Conservation (phyloP, 2,888 invertebrate genomes). For the Apantesis nais region DNA sequence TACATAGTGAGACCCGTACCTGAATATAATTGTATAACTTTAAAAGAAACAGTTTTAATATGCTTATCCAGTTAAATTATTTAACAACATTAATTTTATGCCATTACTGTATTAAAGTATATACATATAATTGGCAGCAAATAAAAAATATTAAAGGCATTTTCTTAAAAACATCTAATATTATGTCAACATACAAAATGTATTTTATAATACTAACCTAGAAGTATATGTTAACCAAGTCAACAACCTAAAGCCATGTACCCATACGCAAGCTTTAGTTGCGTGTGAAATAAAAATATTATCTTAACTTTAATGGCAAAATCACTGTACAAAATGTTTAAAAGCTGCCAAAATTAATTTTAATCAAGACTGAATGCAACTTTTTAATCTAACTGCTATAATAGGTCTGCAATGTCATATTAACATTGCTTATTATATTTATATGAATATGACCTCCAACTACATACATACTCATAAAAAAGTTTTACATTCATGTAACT, state of each 20-base stretch:
- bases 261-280: constrained; percentile 17
- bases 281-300: background rate
- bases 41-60: background rate
- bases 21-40: background rate
- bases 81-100: background rate
- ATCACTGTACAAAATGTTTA: background rate
- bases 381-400: background rate
- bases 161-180: constrained; percentile 23
- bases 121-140: constrained; percentile 35
- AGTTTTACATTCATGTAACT: background rate
- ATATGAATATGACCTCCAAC: no score
- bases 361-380: background rate
- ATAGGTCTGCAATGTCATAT: background rate
- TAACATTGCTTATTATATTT: background rate
- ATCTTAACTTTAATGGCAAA: background rate
- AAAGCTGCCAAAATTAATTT: constrained; percentile 2
- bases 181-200: constrained; percentile 15
- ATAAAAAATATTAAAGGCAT: constrained; percentile 29
- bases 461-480: background rate
- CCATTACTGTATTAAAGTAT: background rate
- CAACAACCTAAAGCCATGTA: constrained; percentile 32
- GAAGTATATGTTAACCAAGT: constrained; percentile 31
- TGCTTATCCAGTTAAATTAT: background rate
- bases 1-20: background rate
- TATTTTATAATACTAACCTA: constrained; percentile 19